Base-by-base conservation (phyloP, 2,888 invertebrate genomes). In the Autographa pulchrina region DNA sequence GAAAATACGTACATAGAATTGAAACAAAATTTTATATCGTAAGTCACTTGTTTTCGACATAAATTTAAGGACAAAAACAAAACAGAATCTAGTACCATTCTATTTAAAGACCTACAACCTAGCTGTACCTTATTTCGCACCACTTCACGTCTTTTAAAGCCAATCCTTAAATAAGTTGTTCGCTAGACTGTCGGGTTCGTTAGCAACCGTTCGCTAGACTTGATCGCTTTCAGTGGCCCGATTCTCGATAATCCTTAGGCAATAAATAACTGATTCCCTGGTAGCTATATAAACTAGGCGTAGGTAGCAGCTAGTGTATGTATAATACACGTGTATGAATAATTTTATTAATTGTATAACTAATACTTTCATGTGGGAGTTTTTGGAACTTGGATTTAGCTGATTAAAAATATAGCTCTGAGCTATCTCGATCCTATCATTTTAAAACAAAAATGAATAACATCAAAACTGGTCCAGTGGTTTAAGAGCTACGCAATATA, bases 101-200 rank as follows among this genome's bases (percentile, higher is more conserved):
- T 14, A 43, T 43, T 43, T 43, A 14, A 16, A 43, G 16, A 43
- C 3, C 14, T 16, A 3, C 2, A 14, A 43, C 4, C 43, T 43
- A 16, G 43, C 0, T 38, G 2, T 43, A 43, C 14, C 43, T 43
- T 16, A 5, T 48, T 48, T 48, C 5, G 6, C 9, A 38, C 0
- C 38, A 38, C n/a, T 48, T 48, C 48, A 14, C 43, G 48, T 48
- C n/a, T 48, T n/a, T 48, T 48, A 48, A 48, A 48, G 48, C n/a
- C 48, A 48, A 6, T 48, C n/a, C 48, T 5, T 48, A 48, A 48
- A 48, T 48, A 48, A 48, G 48, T 48, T n/a, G 16, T 48, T 0
- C 16, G 48, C n/a, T 63, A 70, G 62, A 70, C 80, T 59, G 67
- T 61, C 54, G 9, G 68, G 32, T 76, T 83, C 84, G 84, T 82